A percentile compares a stretch with the other conserved stretches of the same genome.
Evolutionary conservation across 2,888 invertebrate genomes (phyloP).

Genomic region (Onchidella celtica): DNA sequence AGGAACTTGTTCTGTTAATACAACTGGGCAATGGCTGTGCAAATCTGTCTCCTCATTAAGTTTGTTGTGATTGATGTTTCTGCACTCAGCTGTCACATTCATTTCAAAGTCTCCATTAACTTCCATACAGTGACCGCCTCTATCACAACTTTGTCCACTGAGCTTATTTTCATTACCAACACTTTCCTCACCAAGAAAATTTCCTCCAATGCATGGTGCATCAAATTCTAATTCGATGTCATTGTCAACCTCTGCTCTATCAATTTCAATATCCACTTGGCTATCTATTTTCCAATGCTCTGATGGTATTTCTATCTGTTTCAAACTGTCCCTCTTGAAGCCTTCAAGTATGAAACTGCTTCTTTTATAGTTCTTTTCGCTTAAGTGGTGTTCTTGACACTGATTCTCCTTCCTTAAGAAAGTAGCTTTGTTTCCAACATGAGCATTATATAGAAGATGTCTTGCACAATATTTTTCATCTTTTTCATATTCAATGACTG

Average conservation of each 20-base stretch:
- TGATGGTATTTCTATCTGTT: conserved; percentile 1
- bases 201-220: background rate
- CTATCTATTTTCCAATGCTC: conserved; percentile 42
- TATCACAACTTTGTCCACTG: too few relatives aligned
- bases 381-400: background rate
- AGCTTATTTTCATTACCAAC: background rate
- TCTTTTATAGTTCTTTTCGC: conserved; percentile 25
- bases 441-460: conserved; percentile 35
- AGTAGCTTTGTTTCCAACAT: conserved; percentile 37
- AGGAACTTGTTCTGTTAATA: too few relatives aligned
- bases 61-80: background rate
- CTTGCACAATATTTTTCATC: conserved; percentile 42
- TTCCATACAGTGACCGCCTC: too few relatives aligned
- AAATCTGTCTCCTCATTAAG: too few relatives aligned
- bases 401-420: conserved; percentile 41
- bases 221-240: conserved; percentile 40
- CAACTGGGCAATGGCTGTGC: too few relatives aligned
- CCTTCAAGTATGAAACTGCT: conserved; percentile 38
- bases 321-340: conserved; percentile 8
- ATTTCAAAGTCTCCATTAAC: background rate
- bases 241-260: conserved; percentile 45
- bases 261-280: conserved; percentile 41
- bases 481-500: conserved; percentile 40
- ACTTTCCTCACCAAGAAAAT: background rate
- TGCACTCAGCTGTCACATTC: background rate